These are phyloP conservation scores for Stictonetta naevosa DNA, from an alignment of 2,113 vertebrate genomes.

Conservation along the genomic window DNA sequence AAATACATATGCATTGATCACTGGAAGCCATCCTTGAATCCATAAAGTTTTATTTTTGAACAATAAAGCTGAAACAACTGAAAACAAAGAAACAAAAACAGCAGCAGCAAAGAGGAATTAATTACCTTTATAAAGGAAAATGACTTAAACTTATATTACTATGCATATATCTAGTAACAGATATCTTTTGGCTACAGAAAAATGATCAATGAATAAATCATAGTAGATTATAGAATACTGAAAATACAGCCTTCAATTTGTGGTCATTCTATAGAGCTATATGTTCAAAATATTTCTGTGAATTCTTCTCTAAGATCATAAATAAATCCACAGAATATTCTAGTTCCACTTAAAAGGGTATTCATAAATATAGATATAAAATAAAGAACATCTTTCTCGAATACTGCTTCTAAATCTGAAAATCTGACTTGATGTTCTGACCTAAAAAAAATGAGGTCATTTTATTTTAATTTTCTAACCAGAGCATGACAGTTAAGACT, in stretches of 20 bases:
- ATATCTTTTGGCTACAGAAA: neutral
- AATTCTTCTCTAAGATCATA: neutral
- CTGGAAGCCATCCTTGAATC: neutral
- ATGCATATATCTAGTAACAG: neutral
- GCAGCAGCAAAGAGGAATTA: neutral
- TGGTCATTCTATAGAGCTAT: neutral
- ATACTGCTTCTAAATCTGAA: neutral
- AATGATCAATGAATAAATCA: neutral
- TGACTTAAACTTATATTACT: neutral
- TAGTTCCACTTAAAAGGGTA: neutral
- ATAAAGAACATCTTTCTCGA: neutral
- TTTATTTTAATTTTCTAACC: neutral
- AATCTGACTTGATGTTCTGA: neutral
- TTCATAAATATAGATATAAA: neutral
- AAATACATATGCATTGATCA: neutral
- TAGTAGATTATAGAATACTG: neutral
- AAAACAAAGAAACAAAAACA: neutral
- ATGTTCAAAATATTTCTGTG: neutral
- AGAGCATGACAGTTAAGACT: neutral
- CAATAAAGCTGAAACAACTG: neutral
- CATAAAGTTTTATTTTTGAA: neutral
- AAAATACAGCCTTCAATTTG: neutral
- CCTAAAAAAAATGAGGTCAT: neutral
- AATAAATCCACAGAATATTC: neutral
- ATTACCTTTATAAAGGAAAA: neutral